Base-by-base conservation (phyloP, 2,797 vertebrate species). In the Crenuchus spilurus region DNA sequence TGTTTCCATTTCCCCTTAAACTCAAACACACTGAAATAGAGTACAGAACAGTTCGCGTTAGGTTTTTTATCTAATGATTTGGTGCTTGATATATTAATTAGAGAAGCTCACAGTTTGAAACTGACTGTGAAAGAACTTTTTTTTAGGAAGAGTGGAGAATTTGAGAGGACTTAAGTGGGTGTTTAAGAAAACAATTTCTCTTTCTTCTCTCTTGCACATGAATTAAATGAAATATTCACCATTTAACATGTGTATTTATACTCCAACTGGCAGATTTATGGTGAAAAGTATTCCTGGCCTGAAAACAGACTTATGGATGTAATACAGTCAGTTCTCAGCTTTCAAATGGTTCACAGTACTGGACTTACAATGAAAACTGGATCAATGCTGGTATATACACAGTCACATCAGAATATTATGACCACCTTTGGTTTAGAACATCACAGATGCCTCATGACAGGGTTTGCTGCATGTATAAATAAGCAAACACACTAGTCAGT, bases 1-100 rank as follows among this genome's bases (percentile, higher is more conserved):
- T 86, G 88, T 84, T 82, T 87, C 84, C 75, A 66, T 84, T 89
- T 88, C 81, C 83, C 83, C 74, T 84, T 86, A 87, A 89, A 86
- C 85, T 90, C 81, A 88, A 90, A 80, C 74, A 67, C 52, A 37
- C 37, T 26, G 28, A 54, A 51, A 42, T 22, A 44, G 14, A 30
- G 24, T 63, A 42, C 33, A 61, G 11, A 54, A 52, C 22, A 26
- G 24, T 20, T 35, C 64, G 48, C 52, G 24, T 48, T 22, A 20
- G 26, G 1, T 26, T 61, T 31, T 26, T 35, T 62, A 1, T 33
- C 46, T 70, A 51, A 41, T 64, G 67, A 76, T 70, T 64, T 22
- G 24, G 48, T 49, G 33, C 41, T 60, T 51, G 48, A 67, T 67
- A 41, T 7, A 46, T 65, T 72, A 67, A 78, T 78, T 78, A 64